Evolutionary conservation across 1,140 invertebrate species (phyloP).

Genomic region (Zophobas morio): DNA sequence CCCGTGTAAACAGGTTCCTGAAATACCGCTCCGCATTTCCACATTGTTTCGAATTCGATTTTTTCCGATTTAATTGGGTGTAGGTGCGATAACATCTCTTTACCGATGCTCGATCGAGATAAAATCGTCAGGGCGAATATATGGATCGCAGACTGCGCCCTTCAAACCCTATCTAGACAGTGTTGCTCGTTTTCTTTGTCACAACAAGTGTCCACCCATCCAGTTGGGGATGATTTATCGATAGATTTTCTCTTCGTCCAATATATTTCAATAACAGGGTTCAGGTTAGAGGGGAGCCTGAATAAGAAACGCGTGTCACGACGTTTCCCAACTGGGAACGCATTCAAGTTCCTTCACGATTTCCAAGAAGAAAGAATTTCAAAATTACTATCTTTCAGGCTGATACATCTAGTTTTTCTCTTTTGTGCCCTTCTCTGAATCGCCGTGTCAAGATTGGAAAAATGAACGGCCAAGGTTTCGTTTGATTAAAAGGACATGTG

Average conservation of each 20-base stretch:
- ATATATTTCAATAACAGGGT: constrained; percentile 56
- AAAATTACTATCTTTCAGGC: constrained; percentile 44
- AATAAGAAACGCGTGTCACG: constrained; percentile 54
- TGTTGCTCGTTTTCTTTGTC: constrained; percentile 48
- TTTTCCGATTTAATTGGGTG: constrained; percentile 11
- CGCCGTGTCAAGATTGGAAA: too few species aligned
- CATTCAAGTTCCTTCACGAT: constrained; percentile 44
- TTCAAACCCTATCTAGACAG: neutral
- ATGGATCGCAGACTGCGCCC: neutral
- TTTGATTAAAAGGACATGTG: too few species aligned
- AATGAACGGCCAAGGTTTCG: too few species aligned
- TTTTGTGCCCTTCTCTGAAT: neutral
- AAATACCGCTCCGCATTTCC: neutral
- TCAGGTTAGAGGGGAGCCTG: constrained; percentile 47
- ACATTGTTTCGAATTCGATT: neutral
- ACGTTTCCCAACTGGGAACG: constrained; percentile 47
- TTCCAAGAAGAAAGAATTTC: constrained; percentile 45
- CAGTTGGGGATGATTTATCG: constrained; percentile 55
- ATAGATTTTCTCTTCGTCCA: constrained; percentile 52
- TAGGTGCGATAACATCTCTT: neutral
- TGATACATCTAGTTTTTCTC: constrained; percentile 27
- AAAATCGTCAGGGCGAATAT: constrained; percentile 11
- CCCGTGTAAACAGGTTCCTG: constrained; percentile 13
- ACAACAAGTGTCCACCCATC: constrained; percentile 53
- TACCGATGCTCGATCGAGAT: neutral